Conservation (phyloP, 92 coral and sea anemone species). For the Parazoanthus darwini region DNA sequence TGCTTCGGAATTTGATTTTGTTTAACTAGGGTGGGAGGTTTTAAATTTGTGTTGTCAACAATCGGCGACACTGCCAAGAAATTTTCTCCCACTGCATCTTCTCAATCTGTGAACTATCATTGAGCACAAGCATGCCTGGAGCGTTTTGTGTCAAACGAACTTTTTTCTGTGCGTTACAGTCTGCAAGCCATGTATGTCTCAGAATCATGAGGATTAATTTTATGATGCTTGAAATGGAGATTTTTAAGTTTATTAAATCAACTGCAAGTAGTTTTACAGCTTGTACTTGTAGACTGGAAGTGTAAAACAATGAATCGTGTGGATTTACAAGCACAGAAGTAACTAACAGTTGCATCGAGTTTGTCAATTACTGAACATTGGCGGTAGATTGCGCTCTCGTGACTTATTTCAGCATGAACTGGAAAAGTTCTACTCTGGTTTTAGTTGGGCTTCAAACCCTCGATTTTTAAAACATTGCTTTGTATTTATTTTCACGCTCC, state of each 20-base stretch:
- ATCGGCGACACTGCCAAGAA: not conserved
- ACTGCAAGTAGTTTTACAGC: not conserved
- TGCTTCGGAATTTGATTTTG: constrained; percentile 39
- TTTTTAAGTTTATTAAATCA: not conserved
- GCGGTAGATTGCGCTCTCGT: not conserved
- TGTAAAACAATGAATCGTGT: not conserved
- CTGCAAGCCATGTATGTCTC: not conserved
- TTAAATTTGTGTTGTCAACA: not conserved
- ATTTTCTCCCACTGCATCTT: not conserved
- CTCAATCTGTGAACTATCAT: not conserved
- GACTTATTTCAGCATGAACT: not conserved
- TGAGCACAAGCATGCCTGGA: not conserved
- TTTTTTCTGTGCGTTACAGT: not conserved
- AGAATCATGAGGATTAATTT: not conserved
- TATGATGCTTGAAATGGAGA: not conserved
- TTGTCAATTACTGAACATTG: constrained; percentile 12
- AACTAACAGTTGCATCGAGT: not conserved
- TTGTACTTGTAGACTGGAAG: constrained; percentile 14
- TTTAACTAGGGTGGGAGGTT: constrained; percentile 24
- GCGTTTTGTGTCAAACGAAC: constrained; percentile 7
- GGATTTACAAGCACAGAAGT: constrained; percentile 32
- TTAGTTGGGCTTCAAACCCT: constrained; percentile 3
- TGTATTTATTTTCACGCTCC: constrained; percentile 26
- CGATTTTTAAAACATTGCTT: not conserved
- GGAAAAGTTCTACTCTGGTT: not conserved